Conservation (phyloP, 2,113 vertebrate species). For the Erinaceus europaeus region DNA sequence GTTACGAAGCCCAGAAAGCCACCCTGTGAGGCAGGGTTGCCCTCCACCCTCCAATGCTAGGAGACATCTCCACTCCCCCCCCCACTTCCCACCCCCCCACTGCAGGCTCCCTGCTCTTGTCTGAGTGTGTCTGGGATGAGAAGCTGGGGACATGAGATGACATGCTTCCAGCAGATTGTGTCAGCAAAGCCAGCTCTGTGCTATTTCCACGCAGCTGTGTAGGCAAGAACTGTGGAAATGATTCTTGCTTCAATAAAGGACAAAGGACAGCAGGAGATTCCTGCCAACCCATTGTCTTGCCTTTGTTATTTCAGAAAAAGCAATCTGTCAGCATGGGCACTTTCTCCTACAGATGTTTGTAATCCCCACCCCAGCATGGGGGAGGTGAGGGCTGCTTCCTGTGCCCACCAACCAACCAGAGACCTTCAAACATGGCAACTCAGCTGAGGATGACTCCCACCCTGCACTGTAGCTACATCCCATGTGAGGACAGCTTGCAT, state of each 20-base stretch:
- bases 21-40: neutral
- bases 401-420: neutral
- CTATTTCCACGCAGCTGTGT: neutral
- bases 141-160: neutral
- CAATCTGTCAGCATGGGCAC: neutral
- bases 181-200: neutral
- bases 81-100: no score
- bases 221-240: neutral
- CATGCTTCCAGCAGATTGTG: neutral
- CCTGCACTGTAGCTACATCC: neutral
- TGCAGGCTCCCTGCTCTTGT: neutral
- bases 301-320: neutral
- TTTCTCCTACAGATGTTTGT: neutral
- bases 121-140: neutral
- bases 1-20: neutral
- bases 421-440: neutral
- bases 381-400: neutral
- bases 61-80: neutral
- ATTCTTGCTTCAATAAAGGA: neutral
- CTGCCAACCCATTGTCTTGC: neutral
- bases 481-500: neutral
- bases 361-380: neutral
- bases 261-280: neutral
- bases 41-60: neutral
- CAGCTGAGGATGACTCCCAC: neutral